Base-by-base conservation (phyloP, 2,113 vertebrate genomes). In the Pelobates fuscus region DNA sequence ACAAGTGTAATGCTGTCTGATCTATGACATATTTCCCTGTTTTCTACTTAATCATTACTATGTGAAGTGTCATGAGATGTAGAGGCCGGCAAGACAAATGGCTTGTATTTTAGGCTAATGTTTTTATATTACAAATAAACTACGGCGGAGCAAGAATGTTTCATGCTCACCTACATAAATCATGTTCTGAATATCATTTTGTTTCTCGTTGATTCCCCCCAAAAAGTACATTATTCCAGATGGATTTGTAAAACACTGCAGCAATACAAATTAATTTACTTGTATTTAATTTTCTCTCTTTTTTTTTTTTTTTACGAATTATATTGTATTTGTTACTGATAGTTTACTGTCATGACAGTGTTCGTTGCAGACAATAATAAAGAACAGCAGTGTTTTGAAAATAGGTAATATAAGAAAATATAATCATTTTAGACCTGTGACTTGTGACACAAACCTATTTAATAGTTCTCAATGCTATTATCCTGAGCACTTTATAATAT, bases 101-200 rank as follows among this genome's bases (percentile, higher is more conserved):
- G 21, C 41, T 60, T 18, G 54, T 30, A 29, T 76, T 75, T 76
- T 76, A 67, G 55, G 72, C 72, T 76, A 76, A 76, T 76, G 72
- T 60, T 67, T 76, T 67, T 76, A 32, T 67, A 63, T 76, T 32
- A 76, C 52, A 76, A 76, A 67, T 67, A 76, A 76, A 61, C 55
- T 67, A 67, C 66, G 64, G 67, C 63, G 67, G 63, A 76, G 67
- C 63, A 67, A 76, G 44, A 76, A 76, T 76, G 64, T 58, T 46
- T 58, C 7, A 15, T n/a, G 25, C 26, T 46, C 72, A 10, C 25
- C 44, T 26, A 60, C 64, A 76, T 76, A 67, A 76, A 76, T 76
- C 72, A 76, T 59, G 44, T 14, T 29, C 64, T 49, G 54, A 67
- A 67, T 49, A 67, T 76, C 37, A 76, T 67, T 67, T 67, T 76